These are phyloP conservation scores for Macroteleia sp. DNA, from an alignment of 2,888 invertebrate genomes.

Conservation along the genomic window DNA sequence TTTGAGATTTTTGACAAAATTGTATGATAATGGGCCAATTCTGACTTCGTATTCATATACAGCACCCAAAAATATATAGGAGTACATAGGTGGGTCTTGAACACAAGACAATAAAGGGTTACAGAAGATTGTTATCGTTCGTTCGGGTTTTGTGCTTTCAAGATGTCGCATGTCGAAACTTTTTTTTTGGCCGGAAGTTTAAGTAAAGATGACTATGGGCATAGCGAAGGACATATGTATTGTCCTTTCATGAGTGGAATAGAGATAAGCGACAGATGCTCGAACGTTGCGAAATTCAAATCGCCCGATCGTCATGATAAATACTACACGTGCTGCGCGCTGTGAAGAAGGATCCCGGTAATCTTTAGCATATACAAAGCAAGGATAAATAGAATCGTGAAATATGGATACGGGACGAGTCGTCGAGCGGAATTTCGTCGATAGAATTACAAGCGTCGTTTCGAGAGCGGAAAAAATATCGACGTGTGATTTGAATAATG, in stretches of 20 bases:
- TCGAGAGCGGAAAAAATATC: no score
- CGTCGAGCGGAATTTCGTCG: no score
- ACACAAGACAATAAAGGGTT: slow-evolving; percentile 1
- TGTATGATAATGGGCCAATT: no score
- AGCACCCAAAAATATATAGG: no score
- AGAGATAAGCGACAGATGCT: slow-evolving; percentile 61
- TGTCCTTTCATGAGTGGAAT: slow-evolving; percentile 41
- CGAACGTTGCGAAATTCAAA: slow-evolving; percentile 68
- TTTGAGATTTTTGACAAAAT: no score
- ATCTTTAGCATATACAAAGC: slow-evolving; percentile 47
- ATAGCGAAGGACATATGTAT: slow-evolving; percentile 34
- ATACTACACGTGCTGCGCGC: slow-evolving; percentile 62
- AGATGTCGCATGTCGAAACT: slow-evolving; percentile 38
- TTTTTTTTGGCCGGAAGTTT: slow-evolving; percentile 37
- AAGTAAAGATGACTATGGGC: slow-evolving; percentile 45
- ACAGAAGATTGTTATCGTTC: slow-evolving; percentile 31
- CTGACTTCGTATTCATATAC: no score
- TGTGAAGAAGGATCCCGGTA: slow-evolving; percentile 54
- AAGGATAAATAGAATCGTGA: slow-evolving; percentile 54
- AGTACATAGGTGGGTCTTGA: no score
- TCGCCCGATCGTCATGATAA: slow-evolving; percentile 66
- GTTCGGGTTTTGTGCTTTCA: slow-evolving; percentile 31
- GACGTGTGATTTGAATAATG: no score
- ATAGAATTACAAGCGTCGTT: no score
- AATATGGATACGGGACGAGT: slow-evolving; percentile 69